Conservation (phyloP, 2,888 invertebrate genomes). For the Ochropleura leucogaster region DNA sequence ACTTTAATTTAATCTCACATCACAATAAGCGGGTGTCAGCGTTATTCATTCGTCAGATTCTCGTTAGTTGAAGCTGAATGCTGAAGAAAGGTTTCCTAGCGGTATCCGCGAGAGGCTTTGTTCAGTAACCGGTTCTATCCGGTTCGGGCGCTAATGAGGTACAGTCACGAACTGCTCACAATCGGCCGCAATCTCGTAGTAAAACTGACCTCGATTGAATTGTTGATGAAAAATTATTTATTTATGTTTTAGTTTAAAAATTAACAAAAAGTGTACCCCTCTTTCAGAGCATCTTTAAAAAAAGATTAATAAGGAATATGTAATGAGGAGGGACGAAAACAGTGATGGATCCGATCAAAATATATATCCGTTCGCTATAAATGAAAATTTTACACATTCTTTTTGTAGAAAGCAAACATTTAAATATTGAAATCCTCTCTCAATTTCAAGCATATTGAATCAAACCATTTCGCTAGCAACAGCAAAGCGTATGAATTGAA, state of each 20-base stretch:
- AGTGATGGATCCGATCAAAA: too few relatives aligned
- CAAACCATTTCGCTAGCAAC: conserved; percentile 14
- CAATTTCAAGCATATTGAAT: conserved; percentile 36
- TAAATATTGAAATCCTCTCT: not conserved
- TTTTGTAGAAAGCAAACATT: not conserved
- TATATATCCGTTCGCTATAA: too few relatives aligned
- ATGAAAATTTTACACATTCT: not conserved
- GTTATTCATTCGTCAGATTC: conserved; percentile 71
- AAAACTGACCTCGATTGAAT: conserved; percentile 66
- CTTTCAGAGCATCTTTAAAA: too few relatives aligned
- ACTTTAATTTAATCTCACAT: conserved; percentile 56
- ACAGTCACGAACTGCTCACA: conserved; percentile 76
- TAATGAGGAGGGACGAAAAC: too few relatives aligned
- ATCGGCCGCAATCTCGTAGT: conserved; percentile 66
- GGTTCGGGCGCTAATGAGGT: conserved; percentile 83
- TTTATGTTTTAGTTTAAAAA: too few relatives aligned
- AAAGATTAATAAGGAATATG: too few relatives aligned
- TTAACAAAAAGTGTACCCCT: too few relatives aligned
- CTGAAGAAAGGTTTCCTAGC: conserved; percentile 76
- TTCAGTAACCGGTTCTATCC: conserved; percentile 80
- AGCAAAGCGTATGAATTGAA: conserved; percentile 34
- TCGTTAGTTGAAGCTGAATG: conserved; percentile 78
- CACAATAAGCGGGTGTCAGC: conserved; percentile 61
- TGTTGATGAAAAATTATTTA: conserved; percentile 41
- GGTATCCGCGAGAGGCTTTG: conserved; percentile 80